phyloP scores from a whole-genome alignment of 1,140 invertebrate genomes.

The Heliconius melpomene region DNA sequence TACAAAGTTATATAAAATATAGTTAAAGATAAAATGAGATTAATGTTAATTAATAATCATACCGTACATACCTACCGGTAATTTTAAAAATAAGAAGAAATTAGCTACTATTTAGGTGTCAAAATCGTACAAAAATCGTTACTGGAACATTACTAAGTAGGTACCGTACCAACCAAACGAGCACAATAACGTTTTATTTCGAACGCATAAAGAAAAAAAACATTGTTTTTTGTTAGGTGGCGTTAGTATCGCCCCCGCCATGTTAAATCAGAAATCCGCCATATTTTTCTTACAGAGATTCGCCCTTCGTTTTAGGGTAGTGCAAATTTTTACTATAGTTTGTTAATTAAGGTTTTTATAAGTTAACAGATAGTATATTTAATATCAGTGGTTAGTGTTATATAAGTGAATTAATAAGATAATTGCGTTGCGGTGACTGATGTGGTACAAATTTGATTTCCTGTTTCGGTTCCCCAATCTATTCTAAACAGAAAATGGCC shows the following conservation, averaged over 20 bases:
- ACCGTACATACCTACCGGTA: too few species aligned
- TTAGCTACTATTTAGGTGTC: not conserved
- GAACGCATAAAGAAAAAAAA: constrained; percentile 34
- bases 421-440: constrained; percentile 52
- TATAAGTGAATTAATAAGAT: constrained; percentile 58
- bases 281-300: constrained; percentile 76
- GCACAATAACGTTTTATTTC: constrained; percentile 15
- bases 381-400: constrained; percentile 70
- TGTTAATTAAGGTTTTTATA: constrained; percentile 71
- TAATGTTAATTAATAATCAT: not conserved
- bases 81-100: not conserved
- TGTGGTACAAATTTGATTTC: constrained; percentile 71
- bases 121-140: not conserved
- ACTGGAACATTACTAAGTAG: not conserved
- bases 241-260: constrained; percentile 62
- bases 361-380: constrained; percentile 67
- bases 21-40: not conserved
- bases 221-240: constrained; percentile 54
- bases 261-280: constrained; percentile 70
- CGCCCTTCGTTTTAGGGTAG: constrained; percentile 73
- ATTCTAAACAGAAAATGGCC: constrained; percentile 85
- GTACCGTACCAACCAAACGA: not conserved
- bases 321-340: constrained; percentile 69
- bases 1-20: not conserved
- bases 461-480: constrained; percentile 77